Percentiles rank a stretch among this genome's conserved stretches.
These are phyloP conservation scores for Melikaiella ostensackeni DNA, from an alignment of 2,888 invertebrate species.

Conservation along the genomic window DNA sequence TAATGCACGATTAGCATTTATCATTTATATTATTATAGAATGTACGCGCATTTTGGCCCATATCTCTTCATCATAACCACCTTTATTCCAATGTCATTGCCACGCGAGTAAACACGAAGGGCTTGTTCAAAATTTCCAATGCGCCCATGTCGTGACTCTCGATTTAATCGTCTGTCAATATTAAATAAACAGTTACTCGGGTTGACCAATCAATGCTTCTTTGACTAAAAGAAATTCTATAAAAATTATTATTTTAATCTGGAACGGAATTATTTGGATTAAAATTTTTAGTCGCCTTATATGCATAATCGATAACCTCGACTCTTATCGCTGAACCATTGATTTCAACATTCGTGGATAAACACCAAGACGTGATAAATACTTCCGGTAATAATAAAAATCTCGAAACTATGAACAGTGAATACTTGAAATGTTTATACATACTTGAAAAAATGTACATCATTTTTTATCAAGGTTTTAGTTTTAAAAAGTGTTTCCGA, in stretches of 20 bases:
- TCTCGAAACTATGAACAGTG: background rate
- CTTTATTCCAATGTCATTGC: conserved; percentile 38
- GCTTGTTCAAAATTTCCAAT: conserved; percentile 26
- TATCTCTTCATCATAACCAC: conserved; percentile 37
- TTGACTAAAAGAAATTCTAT: too few relatives aligned
- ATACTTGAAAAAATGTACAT: background rate
- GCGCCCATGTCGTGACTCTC: conserved; percentile 11
- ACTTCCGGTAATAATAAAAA: background rate
- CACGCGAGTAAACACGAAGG: conserved; percentile 34
- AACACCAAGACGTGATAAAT: background rate
- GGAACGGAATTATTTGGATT: too few relatives aligned
- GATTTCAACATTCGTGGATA: background rate
- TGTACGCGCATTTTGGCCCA: conserved; percentile 25
- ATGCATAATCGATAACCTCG: background rate
- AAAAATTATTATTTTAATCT: too few relatives aligned
- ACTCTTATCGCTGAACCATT: conserved; percentile 1
- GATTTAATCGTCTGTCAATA: conserved; percentile 1
- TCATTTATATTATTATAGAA: conserved; percentile 18
- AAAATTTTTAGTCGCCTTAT: background rate
- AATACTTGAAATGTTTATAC: background rate
- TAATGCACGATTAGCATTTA: conserved; percentile 38
- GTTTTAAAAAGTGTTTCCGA: conserved; percentile 12
- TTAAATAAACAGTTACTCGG: conserved; percentile 5
- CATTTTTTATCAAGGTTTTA: background rate
- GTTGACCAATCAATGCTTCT: background rate